Percentiles rank a stretch among this genome's conserved stretches.
These are phyloP conservation scores for human (Homo sapiens) DNA, from an alignment of 2,113 vertebrate genomes.

Conservation along the genomic window GRCh38 chr3:65336001-65336500, in stretches of 20 bases:
- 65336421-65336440: fast-evolving
- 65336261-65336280: neutral
- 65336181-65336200: neutral
- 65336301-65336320: neutral
- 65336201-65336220: neutral
- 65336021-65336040: neutral
- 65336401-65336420: too few relatives aligned
- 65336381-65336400: neutral
- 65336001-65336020: too few relatives aligned
- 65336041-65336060: fast-evolving
- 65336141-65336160: neutral
- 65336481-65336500: fast-evolving
- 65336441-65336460: neutral
- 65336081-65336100: neutral
- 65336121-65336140: neutral
- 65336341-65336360: neutral
- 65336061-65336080: fast-evolving
- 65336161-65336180: neutral
- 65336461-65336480: neutral
- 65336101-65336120: neutral
- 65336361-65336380: neutral
- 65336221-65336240: neutral
- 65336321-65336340: neutral
- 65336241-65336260: neutral
- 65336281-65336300: neutral